phyloP scores from a whole-genome alignment of 2,797 vertebrate genomes.

The Phaenicophaeus curvirostris region DNA sequence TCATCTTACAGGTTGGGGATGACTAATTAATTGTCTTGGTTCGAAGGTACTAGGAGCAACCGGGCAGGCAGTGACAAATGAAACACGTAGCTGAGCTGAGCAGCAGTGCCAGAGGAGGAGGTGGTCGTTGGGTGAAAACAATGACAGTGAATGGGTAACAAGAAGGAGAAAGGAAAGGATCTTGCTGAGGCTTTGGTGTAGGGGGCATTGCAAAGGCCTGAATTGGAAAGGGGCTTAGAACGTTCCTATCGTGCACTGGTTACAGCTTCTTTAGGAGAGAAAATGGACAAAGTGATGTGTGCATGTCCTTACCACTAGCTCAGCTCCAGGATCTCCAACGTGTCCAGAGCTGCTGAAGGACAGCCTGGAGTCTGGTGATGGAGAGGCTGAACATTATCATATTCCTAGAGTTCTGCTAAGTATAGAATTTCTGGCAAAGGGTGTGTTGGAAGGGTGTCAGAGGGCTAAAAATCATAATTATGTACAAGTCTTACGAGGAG shows the following conservation, averaged over 20 bases:
- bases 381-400: no score
- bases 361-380: background rate
- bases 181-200: background rate
- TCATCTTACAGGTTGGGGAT: slow-evolving; percentile 34
- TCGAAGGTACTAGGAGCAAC: background rate
- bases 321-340: background rate
- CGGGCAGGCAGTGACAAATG: background rate
- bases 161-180: background rate
- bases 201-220: background rate
- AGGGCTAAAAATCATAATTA: background rate
- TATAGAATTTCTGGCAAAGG: background rate
- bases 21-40: background rate
- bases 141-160: background rate
- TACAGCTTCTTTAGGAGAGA: background rate
- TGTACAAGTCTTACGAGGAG: no score
- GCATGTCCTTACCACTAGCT: background rate
- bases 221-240: background rate
- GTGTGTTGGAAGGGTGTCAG: background rate
- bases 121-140: background rate
- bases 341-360: background rate
- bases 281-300: accelerated
- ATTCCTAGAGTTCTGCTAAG: background rate
- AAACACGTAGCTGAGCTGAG: background rate
- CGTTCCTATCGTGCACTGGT: background rate
- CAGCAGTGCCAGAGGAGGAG: background rate